These are phyloP conservation scores for Cyprinodon brontotheroides DNA, from an alignment of 2,113 vertebrate species.

Conservation along the genomic window DNA sequence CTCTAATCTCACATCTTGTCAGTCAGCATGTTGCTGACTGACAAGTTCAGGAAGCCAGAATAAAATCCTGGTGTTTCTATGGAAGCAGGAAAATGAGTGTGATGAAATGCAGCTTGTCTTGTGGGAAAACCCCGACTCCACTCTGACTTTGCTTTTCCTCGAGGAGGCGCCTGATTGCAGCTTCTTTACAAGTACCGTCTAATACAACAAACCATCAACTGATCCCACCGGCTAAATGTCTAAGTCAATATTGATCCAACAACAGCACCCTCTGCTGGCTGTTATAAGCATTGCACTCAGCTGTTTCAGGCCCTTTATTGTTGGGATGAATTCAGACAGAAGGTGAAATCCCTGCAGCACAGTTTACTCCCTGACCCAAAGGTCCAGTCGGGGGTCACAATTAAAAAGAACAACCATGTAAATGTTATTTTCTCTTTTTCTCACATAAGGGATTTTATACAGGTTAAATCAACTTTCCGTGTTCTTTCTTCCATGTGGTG, in stretches of 20 bases:
- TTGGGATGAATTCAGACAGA: not conserved
- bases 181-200: not conserved
- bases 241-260: not conserved
- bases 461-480: not conserved
- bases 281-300: not conserved
- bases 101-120: too few species aligned
- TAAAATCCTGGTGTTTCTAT: not conserved
- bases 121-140: not conserved
- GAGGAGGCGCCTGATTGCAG: not conserved
- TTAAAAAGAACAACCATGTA: not conserved
- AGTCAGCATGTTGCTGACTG: not conserved
- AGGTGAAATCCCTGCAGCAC: not conserved
- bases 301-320: not conserved
- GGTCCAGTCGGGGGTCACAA: not conserved
- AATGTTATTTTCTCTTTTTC: not conserved
- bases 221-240: not conserved
- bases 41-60: not conserved
- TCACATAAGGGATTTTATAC: not conserved
- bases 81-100: not conserved
- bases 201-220: not conserved
- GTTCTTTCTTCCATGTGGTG: not conserved
- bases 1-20: not conserved
- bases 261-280: slow-evolving; percentile 12
- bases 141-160: not conserved
- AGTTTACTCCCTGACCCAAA: not conserved